Percentiles rank a stretch among this genome's conserved stretches.
Evolutionary conservation across 2,113 vertebrate genomes (phyloP).

Genomic region (Merops nubicus): DNA sequence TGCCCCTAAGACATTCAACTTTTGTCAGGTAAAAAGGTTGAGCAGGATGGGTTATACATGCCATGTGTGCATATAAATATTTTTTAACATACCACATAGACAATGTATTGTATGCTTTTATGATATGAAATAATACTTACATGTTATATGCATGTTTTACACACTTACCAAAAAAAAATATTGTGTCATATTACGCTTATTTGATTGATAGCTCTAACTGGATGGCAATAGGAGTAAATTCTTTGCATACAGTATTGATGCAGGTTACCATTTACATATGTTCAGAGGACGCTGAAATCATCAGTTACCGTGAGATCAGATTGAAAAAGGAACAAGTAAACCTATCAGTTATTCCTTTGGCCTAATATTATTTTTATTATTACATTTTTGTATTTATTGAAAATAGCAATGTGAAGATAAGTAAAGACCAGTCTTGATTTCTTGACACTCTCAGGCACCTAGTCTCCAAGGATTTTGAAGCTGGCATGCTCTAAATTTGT

Average conservation of each 20-base stretch:
- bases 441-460: background rate
- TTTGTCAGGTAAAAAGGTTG: background rate
- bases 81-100: background rate
- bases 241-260: background rate
- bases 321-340: background rate
- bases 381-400: background rate
- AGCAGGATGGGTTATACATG: rapidly evolving
- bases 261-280: background rate
- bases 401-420: background rate
- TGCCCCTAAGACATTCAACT: background rate
- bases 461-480: background rate
- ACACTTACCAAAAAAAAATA: background rate
- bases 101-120: background rate
- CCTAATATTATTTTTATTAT: background rate
- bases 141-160: background rate
- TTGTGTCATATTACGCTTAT: background rate
- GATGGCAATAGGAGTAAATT: background rate
- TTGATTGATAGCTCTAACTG: background rate
- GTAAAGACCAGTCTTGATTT: background rate
- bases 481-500: background rate
- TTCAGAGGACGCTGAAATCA: background rate
- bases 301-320: background rate
- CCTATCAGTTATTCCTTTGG: background rate
- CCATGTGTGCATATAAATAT: too few species aligned
- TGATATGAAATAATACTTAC: background rate